Evolutionary conservation across 2,113 vertebrate species (phyloP).

Genomic region (Archilochus colubris): DNA sequence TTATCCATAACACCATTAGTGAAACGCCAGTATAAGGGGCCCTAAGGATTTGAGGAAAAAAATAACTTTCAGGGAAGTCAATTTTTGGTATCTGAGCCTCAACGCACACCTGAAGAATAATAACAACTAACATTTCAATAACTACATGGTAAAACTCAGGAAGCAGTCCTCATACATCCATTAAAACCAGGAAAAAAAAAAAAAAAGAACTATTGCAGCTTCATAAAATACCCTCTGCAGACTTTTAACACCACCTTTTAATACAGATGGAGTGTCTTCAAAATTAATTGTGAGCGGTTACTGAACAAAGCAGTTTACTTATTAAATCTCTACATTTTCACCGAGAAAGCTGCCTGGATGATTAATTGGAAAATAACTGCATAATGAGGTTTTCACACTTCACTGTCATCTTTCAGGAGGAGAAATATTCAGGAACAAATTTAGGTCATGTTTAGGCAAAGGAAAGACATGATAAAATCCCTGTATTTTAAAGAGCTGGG

Average conservation of each 20-base stretch:
- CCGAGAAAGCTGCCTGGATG: background rate
- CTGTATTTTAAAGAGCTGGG: background rate
- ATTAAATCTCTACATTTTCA: background rate
- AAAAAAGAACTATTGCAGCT: too few relatives aligned
- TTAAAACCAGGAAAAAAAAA: background rate
- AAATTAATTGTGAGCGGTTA: background rate
- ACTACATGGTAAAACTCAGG: background rate
- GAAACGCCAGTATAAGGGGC: conserved; percentile 90
- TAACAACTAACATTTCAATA: background rate
- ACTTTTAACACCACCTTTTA: background rate
- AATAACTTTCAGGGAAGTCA: background rate
- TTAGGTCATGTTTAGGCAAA: background rate
- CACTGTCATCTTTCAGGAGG: background rate
- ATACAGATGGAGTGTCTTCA: too few relatives aligned
- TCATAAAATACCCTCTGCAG: background rate
- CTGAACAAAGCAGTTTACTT: background rate
- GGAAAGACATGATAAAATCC: background rate
- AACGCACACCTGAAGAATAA: background rate
- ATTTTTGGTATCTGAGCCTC: background rate
- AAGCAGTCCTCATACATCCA: background rate
- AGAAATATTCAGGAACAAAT: background rate
- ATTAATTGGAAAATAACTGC: background rate
- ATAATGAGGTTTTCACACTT: accelerated
- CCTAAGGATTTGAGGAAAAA: conserved; percentile 73
- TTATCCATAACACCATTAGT: conserved; percentile 85